A percentile compares a stretch with the other conserved stretches of the same genome.
Conservation (phyloP, 2,113 vertebrate species). For the Neolamprologus sp. region DNA sequence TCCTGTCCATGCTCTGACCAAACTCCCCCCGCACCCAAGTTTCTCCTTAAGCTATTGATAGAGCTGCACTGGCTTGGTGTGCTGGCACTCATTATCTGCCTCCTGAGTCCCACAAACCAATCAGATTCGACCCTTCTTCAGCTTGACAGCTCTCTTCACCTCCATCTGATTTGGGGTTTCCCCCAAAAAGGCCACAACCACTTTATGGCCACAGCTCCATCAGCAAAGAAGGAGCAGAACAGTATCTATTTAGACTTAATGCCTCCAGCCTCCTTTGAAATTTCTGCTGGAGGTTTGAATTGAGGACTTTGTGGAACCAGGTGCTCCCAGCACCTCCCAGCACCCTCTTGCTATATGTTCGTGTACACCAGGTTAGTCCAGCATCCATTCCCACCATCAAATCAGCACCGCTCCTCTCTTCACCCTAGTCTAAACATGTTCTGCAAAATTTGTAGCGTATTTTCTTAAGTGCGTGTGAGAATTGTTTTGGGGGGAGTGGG, state of each 20-base stretch:
- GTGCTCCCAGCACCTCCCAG: background rate
- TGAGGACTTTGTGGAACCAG: background rate
- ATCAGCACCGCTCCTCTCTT: background rate
- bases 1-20: background rate
- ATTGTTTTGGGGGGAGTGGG: background rate
- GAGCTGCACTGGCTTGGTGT: rapidly evolving
- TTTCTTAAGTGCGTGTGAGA: rapidly evolving
- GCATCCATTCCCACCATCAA: background rate
- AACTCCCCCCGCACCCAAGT: background rate
- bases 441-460: rapidly evolving
- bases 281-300: background rate
- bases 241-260: background rate
- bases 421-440: background rate
- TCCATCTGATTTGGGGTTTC: background rate
- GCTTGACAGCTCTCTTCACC: background rate
- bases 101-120: background rate
- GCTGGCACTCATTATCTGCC: rapidly evolving
- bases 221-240: background rate
- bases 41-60: background rate
- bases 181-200: background rate
- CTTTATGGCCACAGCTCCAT: background rate
- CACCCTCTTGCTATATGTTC: background rate
- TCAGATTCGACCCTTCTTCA: background rate
- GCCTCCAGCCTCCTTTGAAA: background rate
- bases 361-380: background rate